Base-by-base conservation (phyloP, 2,888 invertebrate genomes). In the Caenorhabditis virilis region DNA sequence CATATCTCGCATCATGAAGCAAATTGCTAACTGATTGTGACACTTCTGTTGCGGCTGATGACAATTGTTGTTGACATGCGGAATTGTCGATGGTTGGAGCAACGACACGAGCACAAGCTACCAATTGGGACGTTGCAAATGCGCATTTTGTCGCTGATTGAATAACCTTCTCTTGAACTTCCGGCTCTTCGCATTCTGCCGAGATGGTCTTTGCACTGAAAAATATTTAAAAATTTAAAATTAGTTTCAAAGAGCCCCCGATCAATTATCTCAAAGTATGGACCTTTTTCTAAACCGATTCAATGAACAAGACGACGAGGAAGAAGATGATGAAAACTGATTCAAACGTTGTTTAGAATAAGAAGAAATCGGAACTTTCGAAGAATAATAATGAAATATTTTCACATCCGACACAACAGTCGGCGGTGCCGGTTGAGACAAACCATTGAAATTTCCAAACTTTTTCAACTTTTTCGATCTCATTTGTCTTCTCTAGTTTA, bases 131-230 rank as follows among this genome's bases (percentile, higher is more conserved):
- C 5, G 98, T 97, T 6, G 95, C 93, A 39, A 97, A 86, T 0
- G 98, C 98, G 84, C 95, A 95, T 84, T 94, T 91, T 0, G 95
- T 95, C 1, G 98, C 98, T 0, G 94, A 92, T 0, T 92, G 91
- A 76, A 99, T 95, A 45, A 97, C 77, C 43, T 67, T 61, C 23
- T 74, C 72, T 49, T 68, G 69, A 23, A 71, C 91, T 35, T 88
- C 89, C 69, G 90, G 90, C 78, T 91, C 90, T 76, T 91, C 91
- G 72, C 91, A 91, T 47, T 86, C 86, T 0, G 92, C 91, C 0
- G 97, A 95, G 68, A 97, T 94, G 79, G 92, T 91, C 87, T 97
- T 95, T 0, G 97, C 95, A 83, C 93, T 92, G 69, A 43, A 72
- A 69, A 51, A 47, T 11, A 11, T n/a, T 15, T 9, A 23, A 42